Evolutionary conservation across 2,888 invertebrate genomes (phyloP), one percentile per base, ranked within the genome.

Genomic region (Chromoteleia sp.): DNA sequence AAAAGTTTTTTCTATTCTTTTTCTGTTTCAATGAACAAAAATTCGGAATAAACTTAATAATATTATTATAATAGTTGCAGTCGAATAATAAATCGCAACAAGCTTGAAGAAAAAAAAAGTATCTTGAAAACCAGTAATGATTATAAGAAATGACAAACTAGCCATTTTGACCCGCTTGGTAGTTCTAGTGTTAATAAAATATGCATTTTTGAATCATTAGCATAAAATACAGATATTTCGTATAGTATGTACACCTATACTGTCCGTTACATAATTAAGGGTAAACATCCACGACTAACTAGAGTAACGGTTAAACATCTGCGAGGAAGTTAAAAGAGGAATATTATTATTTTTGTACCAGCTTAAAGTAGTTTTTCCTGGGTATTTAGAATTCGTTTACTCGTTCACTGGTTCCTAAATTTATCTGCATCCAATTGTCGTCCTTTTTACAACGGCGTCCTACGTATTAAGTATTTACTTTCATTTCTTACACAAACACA

Each of bases 281-380:
- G 59, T 59, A 59, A 59, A 52, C 30, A 52, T 15, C 50, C 29
- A 50, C 41, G 39, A 59, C 52, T 61, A 52, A 71, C 6, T 7
- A 29, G 30, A 59, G 59, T 30, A 15, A 41, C 30, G 52, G 39
- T 61, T 71, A 59, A 71, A 41, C 12, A 61, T 4, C 71, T 21
- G 52, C 30, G 59, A 71, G 6, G 30, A 25, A 17, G n/a, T 10
- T 41, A 59, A 50, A 59, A 59, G 59, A 71, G 36, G 59, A 25
- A 25, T 50, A 56, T 45, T 33, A 59, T 71, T 58, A 19, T 39
- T 41, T 50, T 48, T 0, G 50, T 2, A 12, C 1, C 39, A 21
- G 30, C 17, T 71, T 33, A 29, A 68, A 43, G 19, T 25, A 17
- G 30, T 0, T 67, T 68, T 68, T 29, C 54, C 5, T 43, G 30